These are phyloP conservation scores for Alces alces DNA, from an alignment of 2,113 vertebrate genomes.

Conservation along the genomic window DNA sequence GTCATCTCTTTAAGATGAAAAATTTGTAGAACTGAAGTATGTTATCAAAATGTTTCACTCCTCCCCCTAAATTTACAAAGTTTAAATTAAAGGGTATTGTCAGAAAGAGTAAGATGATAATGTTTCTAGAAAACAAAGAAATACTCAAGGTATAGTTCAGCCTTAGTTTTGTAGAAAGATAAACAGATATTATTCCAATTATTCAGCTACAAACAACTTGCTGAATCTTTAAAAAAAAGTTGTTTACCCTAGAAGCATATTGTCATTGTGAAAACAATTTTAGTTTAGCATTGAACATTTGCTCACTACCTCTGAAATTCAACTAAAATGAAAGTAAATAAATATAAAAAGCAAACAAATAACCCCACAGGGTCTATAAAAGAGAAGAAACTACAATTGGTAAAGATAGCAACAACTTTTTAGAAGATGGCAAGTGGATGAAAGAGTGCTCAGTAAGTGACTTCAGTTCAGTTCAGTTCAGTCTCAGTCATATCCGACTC, in stretches of 20 bases:
- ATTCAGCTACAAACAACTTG: background rate
- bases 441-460: background rate
- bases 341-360: background rate
- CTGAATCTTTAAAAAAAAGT: background rate
- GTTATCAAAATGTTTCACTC: background rate
- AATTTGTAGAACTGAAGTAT: background rate
- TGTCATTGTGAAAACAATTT: background rate
- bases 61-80: background rate
- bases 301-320: background rate
- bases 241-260: background rate
- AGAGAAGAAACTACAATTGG: background rate
- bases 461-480: too few relatives aligned
- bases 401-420: background rate
- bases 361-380: background rate
- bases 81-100: background rate
- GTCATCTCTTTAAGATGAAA: background rate
- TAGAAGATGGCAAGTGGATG: background rate
- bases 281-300: background rate
- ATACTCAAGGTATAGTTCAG: background rate
- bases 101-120: background rate
- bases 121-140: background rate
- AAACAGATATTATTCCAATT: background rate
- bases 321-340: background rate
- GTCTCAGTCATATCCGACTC: too few relatives aligned
- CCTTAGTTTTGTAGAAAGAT: background rate